A percentile compares a stretch with the other conserved stretches of the same genome.
These are phyloP conservation scores for Parapristionchus giblindavisi DNA, from an alignment of 2,888 invertebrate genomes.

Conservation along the genomic window DNA sequence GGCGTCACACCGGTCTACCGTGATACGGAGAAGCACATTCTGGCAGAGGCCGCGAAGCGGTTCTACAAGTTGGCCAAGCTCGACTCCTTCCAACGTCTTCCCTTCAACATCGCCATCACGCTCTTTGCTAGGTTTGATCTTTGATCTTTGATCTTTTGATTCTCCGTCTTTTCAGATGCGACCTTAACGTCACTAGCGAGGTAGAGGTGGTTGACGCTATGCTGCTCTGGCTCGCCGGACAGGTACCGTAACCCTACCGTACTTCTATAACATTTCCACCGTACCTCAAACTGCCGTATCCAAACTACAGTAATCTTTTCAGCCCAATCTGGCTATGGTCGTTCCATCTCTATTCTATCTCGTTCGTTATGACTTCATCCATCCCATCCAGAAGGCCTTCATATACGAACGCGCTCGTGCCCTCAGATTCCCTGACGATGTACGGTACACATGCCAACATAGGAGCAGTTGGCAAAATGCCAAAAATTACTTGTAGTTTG, in stretches of 20 bases:
- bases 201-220: conserved; percentile 33
- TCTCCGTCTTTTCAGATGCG: conserved; percentile 36
- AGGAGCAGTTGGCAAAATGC: no score
- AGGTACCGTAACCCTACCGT: not conserved
- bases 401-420: conserved; percentile 28
- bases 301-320: not conserved
- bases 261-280: not conserved
- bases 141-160: conserved; percentile 27
- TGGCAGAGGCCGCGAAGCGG: conserved; percentile 1
- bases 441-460: no score
- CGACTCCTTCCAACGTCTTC: conserved; percentile 31
- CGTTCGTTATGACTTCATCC: conserved; percentile 33
- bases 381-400: conserved; percentile 35
- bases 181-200: conserved; percentile 32
- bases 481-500: no score
- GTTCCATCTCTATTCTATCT: conserved; percentile 32
- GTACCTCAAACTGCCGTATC: not conserved
- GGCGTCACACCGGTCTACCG: conserved; percentile 21
- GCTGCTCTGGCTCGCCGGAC: conserved; percentile 37
- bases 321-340: not conserved
- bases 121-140: conserved; percentile 24
- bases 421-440: conserved; percentile 20
- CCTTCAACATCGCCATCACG: conserved; percentile 24
- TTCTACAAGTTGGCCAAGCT: conserved; percentile 4
- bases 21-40: conserved; percentile 14